Percentiles rank a stretch among this genome's conserved stretches.
These are phyloP conservation scores for Onychomys arenicola DNA, from an alignment of 2,797 vertebrate genomes.

Conservation along the genomic window DNA sequence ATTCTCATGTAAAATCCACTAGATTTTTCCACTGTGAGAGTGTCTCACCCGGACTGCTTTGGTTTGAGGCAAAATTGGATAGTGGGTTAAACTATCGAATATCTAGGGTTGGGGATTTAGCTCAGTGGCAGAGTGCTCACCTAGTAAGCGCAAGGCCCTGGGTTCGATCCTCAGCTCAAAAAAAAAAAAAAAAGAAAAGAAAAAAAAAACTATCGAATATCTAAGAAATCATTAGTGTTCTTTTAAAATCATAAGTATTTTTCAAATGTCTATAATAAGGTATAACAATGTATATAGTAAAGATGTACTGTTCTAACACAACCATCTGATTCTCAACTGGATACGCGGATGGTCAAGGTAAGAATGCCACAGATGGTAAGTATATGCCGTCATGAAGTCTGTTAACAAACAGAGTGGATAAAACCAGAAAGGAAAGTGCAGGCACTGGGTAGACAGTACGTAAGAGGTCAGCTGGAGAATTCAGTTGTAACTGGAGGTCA, in stretches of 20 bases:
- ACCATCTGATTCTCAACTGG: background rate
- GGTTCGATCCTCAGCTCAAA: too few species aligned
- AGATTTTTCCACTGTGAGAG: background rate
- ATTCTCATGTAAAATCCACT: conserved; percentile 30
- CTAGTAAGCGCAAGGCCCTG: too few species aligned
- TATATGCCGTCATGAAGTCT: background rate
- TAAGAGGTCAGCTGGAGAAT: background rate
- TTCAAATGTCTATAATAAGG: background rate
- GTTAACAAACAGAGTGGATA: background rate
- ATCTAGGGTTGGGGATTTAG: too few species aligned
- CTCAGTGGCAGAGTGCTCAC: too few species aligned
- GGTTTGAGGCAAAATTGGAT: background rate
- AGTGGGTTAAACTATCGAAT: background rate
- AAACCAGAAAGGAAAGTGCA: background rate
- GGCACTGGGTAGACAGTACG: background rate
- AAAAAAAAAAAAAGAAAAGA: too few species aligned
- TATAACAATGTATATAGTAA: background rate
- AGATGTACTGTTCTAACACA: background rate
- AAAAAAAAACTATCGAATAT: background rate
- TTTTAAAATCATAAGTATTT: background rate
- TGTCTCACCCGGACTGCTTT: background rate
- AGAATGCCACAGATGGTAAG: background rate
- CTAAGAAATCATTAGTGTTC: background rate
- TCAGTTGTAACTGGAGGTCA: background rate
- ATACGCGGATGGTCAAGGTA: background rate